A percentile compares a stretch with the other conserved stretches of the same genome.
These are phyloP conservation scores for Dioctria rufipes DNA, from an alignment of 2,888 invertebrate species.

Conservation along the genomic window DNA sequence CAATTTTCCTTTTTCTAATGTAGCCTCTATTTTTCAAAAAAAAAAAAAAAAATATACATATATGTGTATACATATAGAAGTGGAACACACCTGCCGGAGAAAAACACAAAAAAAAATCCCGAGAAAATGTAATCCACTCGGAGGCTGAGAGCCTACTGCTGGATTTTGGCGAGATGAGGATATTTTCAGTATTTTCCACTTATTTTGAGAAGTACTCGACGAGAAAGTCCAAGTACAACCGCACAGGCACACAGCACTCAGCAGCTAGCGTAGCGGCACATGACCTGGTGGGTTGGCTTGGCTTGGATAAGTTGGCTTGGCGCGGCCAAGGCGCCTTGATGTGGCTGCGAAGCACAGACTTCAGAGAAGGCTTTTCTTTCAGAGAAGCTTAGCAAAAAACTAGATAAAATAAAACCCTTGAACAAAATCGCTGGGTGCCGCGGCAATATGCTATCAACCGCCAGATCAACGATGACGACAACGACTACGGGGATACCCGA, in stretches of 20 bases:
- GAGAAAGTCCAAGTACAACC: neutral
- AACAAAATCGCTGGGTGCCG: no score
- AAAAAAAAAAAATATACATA: no score
- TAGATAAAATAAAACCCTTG: no score
- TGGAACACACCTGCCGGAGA: neutral
- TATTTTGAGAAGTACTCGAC: neutral
- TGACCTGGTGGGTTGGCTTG: neutral
- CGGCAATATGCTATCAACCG: no score
- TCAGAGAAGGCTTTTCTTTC: no score
- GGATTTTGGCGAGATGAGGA: constrained; percentile 30
- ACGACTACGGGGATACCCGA: no score
- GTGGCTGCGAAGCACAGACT: no score
- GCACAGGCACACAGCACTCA: neutral
- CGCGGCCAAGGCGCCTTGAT: no score
- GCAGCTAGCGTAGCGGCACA: neutral
- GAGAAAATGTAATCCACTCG: constrained; percentile 69
- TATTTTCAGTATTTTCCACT: constrained; percentile 18
- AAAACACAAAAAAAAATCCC: neutral
- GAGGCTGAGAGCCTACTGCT: constrained; percentile 71
- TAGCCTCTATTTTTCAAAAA: no score
- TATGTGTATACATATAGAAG: no score
- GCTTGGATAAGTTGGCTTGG: neutral
- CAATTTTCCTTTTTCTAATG: neutral
- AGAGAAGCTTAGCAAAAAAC: no score
- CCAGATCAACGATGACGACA: no score